phyloP scores from a whole-genome alignment of 2,888 invertebrate genomes.

The Xanthia icteritia region DNA sequence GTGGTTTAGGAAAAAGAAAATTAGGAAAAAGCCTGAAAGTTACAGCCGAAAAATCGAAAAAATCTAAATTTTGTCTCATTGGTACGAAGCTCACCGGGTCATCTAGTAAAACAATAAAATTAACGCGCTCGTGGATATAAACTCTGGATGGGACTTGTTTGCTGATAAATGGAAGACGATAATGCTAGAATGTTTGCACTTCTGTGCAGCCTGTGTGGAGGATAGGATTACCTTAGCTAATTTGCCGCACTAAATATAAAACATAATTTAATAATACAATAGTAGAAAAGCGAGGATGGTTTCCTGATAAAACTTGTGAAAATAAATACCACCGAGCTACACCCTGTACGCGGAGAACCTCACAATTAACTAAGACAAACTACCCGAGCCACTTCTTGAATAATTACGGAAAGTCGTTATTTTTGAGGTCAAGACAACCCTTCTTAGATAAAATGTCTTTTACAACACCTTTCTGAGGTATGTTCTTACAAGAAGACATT shows the following conservation, averaged over 20 bases:
- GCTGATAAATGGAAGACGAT: not conserved
- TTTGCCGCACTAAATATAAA: not conserved
- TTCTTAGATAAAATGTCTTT: not conserved
- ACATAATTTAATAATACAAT: too few species aligned
- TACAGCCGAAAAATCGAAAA: too few species aligned
- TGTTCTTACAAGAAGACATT: too few species aligned
- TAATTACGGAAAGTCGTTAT: not conserved
- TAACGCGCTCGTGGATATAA: too few species aligned
- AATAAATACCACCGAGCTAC: not conserved
- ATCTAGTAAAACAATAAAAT: too few species aligned
- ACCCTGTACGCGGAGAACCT: not conserved
- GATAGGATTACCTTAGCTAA: not conserved
- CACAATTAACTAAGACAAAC: conserved; percentile 24
- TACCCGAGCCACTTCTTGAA: conserved; percentile 2
- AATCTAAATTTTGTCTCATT: too few species aligned
- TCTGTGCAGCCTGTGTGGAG: not conserved
- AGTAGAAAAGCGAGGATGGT: not conserved
- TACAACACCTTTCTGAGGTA: not conserved
- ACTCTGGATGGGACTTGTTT: not conserved
- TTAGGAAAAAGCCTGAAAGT: too few species aligned
- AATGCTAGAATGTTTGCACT: not conserved
- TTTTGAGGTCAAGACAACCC: not conserved
- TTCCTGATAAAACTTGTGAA: not conserved
- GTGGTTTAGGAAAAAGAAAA: too few species aligned
- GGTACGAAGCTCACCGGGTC: too few species aligned